These are phyloP conservation scores for Clinocottus analis DNA, from an alignment of 2,113 vertebrate species.

Conservation along the genomic window DNA sequence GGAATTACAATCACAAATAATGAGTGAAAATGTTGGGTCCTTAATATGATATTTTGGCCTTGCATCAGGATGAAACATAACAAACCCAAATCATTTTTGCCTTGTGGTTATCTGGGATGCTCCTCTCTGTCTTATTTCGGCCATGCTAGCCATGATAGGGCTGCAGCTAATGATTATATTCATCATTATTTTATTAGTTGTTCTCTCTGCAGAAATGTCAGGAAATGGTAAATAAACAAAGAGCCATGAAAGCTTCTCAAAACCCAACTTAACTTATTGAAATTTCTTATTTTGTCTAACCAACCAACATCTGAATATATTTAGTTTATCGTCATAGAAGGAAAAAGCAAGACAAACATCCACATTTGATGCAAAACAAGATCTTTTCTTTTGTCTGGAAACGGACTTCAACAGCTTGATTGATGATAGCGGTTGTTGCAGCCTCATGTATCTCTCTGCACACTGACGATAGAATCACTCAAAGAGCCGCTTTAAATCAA, in stretches of 20 bases:
- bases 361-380: not conserved
- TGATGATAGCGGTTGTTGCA: not conserved
- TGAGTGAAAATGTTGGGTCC: not conserved
- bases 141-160: not conserved
- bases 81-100: not conserved
- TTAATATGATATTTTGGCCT: not conserved
- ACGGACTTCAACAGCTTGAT: not conserved
- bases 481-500: slow-evolving; percentile 13
- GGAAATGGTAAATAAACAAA: not conserved
- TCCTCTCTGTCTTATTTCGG: not conserved
- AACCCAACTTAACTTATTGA: not conserved
- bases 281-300: not conserved
- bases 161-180: not conserved
- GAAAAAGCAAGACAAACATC: not conserved
- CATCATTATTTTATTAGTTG: not conserved
- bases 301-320: not conserved
- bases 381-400: not conserved
- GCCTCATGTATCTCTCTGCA: not conserved
- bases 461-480: not conserved
- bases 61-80: not conserved
- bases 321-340: not conserved
- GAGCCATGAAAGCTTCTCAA: not conserved
- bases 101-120: not conserved
- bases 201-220: not conserved
- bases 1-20: not conserved